These are phyloP conservation scores for Didymodactylos carnosus DNA, from an alignment of 2,888 invertebrate genomes.

Conservation along the genomic window DNA sequence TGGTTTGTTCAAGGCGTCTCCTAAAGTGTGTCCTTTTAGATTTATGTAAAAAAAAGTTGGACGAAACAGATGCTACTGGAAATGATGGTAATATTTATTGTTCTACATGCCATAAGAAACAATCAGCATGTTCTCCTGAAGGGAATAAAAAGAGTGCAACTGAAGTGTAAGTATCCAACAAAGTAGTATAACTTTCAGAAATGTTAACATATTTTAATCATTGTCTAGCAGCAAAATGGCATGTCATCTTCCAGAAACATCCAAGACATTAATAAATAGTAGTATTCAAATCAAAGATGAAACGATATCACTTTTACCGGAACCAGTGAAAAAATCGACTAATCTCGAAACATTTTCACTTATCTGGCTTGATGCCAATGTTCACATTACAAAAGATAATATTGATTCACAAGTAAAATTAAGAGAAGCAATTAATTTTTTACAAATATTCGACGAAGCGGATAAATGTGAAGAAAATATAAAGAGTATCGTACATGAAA, in stretches of 20 bases:
- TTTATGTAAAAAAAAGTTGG: not conserved
- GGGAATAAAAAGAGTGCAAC: not conserved
- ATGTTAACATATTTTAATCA: not conserved
- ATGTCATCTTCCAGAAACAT: not conserved
- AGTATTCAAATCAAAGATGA: not conserved
- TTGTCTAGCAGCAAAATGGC: not conserved
- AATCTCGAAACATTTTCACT: not conserved
- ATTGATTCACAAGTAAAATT: not conserved
- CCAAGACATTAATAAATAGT: not conserved
- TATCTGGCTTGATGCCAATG: not conserved
- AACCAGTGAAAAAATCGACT: not conserved
- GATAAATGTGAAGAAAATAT: not conserved
- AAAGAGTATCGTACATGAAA: not conserved
- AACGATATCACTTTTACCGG: not conserved
- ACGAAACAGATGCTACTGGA: not conserved
- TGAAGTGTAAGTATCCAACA: not conserved
- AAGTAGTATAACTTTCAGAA: not conserved
- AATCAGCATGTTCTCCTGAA: not conserved
- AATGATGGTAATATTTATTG: not conserved
- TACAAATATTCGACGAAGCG: not conserved
- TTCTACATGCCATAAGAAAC: not conserved
- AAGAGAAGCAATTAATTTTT: not conserved
- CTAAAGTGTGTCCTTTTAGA: not conserved
- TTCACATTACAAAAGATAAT: not conserved
- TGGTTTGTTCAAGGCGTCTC: not conserved